Evolutionary conservation across 2,113 vertebrate genomes (phyloP).

Genomic region (Beaufortia kweichowensis): DNA sequence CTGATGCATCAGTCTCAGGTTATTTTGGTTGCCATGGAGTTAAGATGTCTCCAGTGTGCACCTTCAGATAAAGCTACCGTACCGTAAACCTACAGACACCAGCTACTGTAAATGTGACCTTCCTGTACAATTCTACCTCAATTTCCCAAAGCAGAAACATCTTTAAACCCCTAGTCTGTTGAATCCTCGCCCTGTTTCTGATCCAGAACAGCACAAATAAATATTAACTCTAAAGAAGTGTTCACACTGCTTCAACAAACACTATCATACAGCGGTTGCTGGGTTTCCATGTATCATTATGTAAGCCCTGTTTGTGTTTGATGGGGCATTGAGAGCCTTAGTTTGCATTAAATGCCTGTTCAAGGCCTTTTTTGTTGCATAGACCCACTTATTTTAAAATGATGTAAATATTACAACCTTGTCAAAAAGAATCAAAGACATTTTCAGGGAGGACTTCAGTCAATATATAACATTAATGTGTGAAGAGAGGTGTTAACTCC

Average conservation of each 20-base stretch:
- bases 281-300: neutral
- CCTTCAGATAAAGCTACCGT: neutral
- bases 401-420: neutral
- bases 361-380: constrained; percentile 5
- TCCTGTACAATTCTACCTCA: neutral
- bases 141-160: constrained; percentile 11
- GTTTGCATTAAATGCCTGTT: neutral
- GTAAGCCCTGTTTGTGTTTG: neutral
- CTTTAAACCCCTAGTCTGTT: neutral
- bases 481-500: neutral
- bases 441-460: neutral
- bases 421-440: neutral
- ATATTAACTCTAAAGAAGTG: neutral
- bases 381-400: neutral
- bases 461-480: neutral
- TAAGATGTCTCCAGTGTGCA: constrained; percentile 7
- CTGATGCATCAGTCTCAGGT: constrained; percentile 8
- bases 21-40: constrained; percentile 27
- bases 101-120: constrained; percentile 12
- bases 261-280: neutral
- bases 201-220: neutral
- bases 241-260: constrained; percentile 7
- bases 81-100: neutral
- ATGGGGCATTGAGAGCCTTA: neutral
- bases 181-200: neutral